Evolutionary conservation across 2,888 invertebrate genomes (phyloP).

Genomic region (Caenorhabditis auriculariae): DNA sequence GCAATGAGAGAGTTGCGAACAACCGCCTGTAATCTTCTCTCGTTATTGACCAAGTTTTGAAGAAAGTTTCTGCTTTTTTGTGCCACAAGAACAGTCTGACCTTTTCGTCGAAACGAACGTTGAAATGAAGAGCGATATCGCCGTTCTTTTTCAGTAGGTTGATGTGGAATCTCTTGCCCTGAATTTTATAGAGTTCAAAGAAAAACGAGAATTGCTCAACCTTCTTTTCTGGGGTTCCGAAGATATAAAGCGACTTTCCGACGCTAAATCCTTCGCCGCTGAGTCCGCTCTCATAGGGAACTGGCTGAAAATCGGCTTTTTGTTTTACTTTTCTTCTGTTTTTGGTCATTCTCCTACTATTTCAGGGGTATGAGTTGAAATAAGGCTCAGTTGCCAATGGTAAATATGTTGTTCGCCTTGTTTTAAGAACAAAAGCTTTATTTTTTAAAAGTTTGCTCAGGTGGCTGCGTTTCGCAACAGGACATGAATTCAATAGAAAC

Average conservation of each 20-base stretch:
- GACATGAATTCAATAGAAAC: no score
- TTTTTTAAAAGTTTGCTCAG: no score
- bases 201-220: no score
- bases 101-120: constrained; percentile 52
- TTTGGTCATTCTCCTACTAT: neutral
- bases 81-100: constrained; percentile 11
- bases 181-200: no score
- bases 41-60: neutral
- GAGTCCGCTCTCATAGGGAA: constrained; percentile 60
- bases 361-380: no score
- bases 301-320: constrained; percentile 47
- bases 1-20: constrained; percentile 47
- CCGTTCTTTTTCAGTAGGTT: constrained; percentile 52
- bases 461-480: no score
- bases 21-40: constrained; percentile 27
- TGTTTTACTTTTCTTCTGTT: neutral
- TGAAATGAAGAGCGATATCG: constrained; percentile 51
- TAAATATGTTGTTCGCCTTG: no score
- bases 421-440: no score
- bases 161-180: constrained; percentile 49
- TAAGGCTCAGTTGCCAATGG: no score
- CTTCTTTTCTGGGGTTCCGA: constrained; percentile 62
- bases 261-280: constrained; percentile 57
- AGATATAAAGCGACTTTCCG: constrained; percentile 58
- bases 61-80: neutral